Evolutionary conservation across 2,113 vertebrate species (phyloP).

Genomic region (Pachypanchax playfairii): DNA sequence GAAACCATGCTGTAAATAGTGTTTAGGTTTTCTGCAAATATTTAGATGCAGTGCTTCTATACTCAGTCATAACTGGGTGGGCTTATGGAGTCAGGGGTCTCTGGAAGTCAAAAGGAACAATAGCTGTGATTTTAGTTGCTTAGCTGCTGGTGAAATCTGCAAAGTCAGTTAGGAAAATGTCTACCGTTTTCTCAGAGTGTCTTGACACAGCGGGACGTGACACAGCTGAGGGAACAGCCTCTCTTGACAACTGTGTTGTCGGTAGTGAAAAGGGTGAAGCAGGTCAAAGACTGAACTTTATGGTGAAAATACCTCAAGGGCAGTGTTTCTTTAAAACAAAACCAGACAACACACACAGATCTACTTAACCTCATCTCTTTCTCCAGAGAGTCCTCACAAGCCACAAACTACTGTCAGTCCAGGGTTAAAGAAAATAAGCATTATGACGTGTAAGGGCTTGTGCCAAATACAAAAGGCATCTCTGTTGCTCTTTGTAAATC

Average conservation of each 20-base stretch:
- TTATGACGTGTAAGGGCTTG: slow-evolving; percentile 48
- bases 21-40: slow-evolving; percentile 8
- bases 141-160: slow-evolving; percentile 30
- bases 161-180: slow-evolving; percentile 43
- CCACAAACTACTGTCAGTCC: slow-evolving; percentile 14
- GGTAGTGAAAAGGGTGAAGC: slow-evolving; percentile 18
- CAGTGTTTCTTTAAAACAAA: slow-evolving; percentile 47
- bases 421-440: slow-evolving; percentile 30
- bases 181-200: slow-evolving; percentile 10
- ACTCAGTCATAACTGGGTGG: slow-evolving; percentile 6
- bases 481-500: slow-evolving; percentile 57
- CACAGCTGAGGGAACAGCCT: slow-evolving; percentile 73
- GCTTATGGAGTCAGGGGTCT: background rate
- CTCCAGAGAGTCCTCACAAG: background rate
- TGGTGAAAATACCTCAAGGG: slow-evolving; percentile 18
- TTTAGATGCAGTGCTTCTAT: slow-evolving; percentile 13
- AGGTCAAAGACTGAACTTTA: slow-evolving; percentile 13
- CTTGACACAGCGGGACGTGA: slow-evolving; percentile 42
- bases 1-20: slow-evolving; percentile 1
- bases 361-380: background rate
- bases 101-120: slow-evolving; percentile 10
- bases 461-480: slow-evolving; percentile 53
- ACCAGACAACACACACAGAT: slow-evolving; percentile 7
- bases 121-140: slow-evolving; percentile 15
- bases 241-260: slow-evolving; percentile 61